phyloP scores from a whole-genome alignment of 2,797 vertebrate species.

The Sparus aurata region DNA sequence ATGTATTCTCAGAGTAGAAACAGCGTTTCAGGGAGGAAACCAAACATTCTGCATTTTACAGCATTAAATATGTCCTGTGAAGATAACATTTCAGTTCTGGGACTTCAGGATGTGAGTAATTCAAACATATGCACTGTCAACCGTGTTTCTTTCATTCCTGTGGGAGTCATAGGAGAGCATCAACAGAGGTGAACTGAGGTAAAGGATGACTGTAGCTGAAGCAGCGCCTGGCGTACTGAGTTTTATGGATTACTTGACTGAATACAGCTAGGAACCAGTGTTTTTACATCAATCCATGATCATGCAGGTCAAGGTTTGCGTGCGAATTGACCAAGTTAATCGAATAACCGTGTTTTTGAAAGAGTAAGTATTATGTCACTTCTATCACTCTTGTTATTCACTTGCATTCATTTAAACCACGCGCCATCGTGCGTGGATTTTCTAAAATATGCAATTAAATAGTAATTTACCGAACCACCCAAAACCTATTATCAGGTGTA shows the following conservation, averaged over 20 bases:
- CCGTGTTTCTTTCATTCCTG: background rate
- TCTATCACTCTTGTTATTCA: background rate
- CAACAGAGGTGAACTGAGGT: slow-evolving; percentile 15
- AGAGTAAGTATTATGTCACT: background rate
- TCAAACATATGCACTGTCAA: background rate
- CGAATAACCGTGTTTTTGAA: background rate
- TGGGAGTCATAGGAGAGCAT: background rate
- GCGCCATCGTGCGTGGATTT: background rate
- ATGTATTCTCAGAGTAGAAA: background rate
- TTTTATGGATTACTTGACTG: background rate
- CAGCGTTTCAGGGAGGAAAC: background rate
- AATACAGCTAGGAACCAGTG: background rate
- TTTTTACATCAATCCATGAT: background rate
- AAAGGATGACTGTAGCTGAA: background rate
- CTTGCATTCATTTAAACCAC: background rate
- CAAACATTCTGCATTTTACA: background rate
- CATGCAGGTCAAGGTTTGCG: slow-evolving; percentile 5
- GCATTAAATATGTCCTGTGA: background rate
- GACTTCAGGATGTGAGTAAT: background rate
- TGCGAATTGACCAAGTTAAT: background rate
- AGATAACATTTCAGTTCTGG: background rate
- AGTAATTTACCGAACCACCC: background rate
- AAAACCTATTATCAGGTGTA: background rate
- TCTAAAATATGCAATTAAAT: background rate
- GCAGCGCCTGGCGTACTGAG: background rate